These are phyloP conservation scores for Drosophila fuyamai DNA, from an alignment of 1,140 invertebrate species.

Conservation along the genomic window DNA sequence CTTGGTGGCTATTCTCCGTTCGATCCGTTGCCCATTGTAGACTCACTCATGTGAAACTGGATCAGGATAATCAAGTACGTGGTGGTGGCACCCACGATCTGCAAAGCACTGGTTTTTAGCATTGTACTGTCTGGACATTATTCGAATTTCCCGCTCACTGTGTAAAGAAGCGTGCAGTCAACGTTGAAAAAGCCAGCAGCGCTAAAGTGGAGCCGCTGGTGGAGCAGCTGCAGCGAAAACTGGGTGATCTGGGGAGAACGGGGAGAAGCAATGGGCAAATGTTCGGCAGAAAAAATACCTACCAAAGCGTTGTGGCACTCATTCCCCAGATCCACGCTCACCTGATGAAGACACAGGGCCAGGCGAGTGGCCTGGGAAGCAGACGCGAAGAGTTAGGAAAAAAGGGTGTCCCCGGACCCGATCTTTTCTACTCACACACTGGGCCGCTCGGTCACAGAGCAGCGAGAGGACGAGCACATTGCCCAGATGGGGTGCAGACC, in stretches of 20 bases:
- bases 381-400: not conserved
- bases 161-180: slow-evolving; percentile 84
- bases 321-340: slow-evolving; percentile 67
- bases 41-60: slow-evolving; percentile 83
- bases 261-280: not conserved
- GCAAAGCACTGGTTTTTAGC: slow-evolving; percentile 2
- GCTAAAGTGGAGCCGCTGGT: slow-evolving; percentile 84
- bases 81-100: slow-evolving; percentile 83
- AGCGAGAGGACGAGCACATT: slow-evolving; percentile 72
- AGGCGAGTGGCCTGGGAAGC: slow-evolving; percentile 61
- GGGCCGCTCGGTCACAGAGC: slow-evolving; percentile 64
- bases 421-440: slow-evolving; percentile 62
- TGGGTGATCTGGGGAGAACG: slow-evolving; percentile 83
- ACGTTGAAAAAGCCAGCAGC: slow-evolving; percentile 85
- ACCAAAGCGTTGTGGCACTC: slow-evolving; percentile 76
- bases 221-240: slow-evolving; percentile 85
- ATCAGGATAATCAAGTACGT: slow-evolving; percentile 85
- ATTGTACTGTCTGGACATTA: not conserved
- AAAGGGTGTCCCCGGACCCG: too few relatives aligned
- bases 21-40: not conserved
- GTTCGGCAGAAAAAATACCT: slow-evolving; percentile 7
- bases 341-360: slow-evolving; percentile 70
- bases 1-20: slow-evolving; percentile 1
- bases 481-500: slow-evolving; percentile 69
- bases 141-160: slow-evolving; percentile 64